Percentiles rank a stretch among this genome's conserved stretches.
These are phyloP conservation scores for Loris lydekkerianus DNA, from an alignment of 2,797 vertebrate genomes.

Conservation along the genomic window DNA sequence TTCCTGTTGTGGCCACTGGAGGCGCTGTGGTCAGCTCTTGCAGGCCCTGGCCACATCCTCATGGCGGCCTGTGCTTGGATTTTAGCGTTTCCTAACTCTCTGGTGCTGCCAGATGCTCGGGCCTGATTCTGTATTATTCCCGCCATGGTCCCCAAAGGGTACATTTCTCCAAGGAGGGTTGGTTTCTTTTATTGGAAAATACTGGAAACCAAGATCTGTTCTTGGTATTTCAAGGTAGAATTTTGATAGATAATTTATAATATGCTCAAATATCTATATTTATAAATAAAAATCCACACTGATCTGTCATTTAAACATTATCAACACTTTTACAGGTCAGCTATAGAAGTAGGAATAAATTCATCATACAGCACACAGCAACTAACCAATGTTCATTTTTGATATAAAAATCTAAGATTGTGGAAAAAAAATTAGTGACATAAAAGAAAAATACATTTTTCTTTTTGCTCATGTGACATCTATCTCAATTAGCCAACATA, in stretches of 20 bases:
- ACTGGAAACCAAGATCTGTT: not conserved
- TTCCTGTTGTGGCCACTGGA: not conserved
- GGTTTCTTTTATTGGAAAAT: not conserved
- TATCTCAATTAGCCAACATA: not conserved
- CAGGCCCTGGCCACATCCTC: no score
- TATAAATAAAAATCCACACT: not conserved
- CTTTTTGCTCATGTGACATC: not conserved
- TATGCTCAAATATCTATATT: not conserved
- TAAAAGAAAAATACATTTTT: not conserved
- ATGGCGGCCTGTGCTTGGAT: not conserved
- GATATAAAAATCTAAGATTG: not conserved
- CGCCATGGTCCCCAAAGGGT: not conserved
- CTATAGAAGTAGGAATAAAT: not conserved
- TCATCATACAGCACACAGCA: not conserved
- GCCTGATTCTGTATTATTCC: not conserved
- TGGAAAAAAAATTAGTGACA: not conserved
- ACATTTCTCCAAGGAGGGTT: not conserved
- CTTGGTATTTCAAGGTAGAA: not conserved
- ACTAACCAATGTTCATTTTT: not conserved
- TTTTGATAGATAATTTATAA: not conserved
- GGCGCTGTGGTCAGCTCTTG: not conserved
- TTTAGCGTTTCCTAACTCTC: not conserved
- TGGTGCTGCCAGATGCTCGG: not conserved
- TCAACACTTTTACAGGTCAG: not conserved
- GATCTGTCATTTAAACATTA: not conserved